Evolutionary conservation across 2,888 invertebrate genomes (phyloP).

Genomic region (Papilio demoleus): DNA sequence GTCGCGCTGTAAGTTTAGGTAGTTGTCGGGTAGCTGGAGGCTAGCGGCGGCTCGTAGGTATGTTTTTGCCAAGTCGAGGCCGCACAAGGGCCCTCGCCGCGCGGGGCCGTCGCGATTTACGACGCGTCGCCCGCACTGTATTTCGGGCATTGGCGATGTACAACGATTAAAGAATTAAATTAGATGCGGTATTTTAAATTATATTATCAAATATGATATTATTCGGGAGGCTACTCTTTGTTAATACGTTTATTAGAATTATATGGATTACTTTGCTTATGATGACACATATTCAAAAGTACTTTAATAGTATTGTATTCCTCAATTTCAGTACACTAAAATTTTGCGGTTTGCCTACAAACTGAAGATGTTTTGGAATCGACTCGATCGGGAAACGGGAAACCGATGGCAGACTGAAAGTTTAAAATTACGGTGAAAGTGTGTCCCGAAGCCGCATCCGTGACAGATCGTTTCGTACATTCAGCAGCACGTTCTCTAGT

Average conservation of each 20-base stretch:
- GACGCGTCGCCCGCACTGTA: constrained; percentile 82
- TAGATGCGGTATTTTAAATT: constrained; percentile 59
- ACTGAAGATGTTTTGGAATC: too few species aligned
- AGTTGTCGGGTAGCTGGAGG: constrained; percentile 46
- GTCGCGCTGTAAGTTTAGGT: constrained; percentile 41
- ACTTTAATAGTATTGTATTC: too few species aligned
- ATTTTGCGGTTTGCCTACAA: neutral
- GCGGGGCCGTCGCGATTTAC: constrained; percentile 84
- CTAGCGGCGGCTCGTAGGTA: constrained; percentile 50
- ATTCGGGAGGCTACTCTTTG: too few species aligned
- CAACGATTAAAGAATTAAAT: constrained; percentile 43
- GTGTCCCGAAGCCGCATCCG: constrained; percentile 52
- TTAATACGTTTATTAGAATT: too few species aligned
- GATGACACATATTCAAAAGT: too few species aligned
- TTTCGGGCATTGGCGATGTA: constrained; percentile 78
- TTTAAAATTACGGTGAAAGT: neutral
- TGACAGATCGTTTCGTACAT: constrained; percentile 48
- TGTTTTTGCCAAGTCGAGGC: constrained; percentile 69
- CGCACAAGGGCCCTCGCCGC: constrained; percentile 76
- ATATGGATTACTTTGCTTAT: too few species aligned
- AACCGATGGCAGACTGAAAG: too few species aligned
- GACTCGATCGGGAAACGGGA: too few species aligned
- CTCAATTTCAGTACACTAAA: neutral
- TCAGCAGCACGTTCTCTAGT: constrained; percentile 70
- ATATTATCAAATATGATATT: neutral